Evolutionary conservation across 2,113 vertebrate species (phyloP).

Genomic region (Dasyprocta punctata): DNA sequence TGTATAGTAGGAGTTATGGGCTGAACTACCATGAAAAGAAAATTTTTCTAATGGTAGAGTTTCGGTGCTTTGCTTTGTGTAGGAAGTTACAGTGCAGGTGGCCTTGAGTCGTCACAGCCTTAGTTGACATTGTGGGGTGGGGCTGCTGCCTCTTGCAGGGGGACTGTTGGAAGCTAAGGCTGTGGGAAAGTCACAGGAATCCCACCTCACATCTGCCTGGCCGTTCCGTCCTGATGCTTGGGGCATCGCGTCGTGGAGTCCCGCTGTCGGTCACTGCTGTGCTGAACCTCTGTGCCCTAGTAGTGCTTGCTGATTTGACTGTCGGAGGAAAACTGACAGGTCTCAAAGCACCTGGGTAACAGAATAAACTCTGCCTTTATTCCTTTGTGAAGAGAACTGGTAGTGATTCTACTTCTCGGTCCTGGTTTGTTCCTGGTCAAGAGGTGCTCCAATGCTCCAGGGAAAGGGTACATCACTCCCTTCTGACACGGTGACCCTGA

Average conservation of each 20-base stretch:
- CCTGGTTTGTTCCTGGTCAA: neutral
- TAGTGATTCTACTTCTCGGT: neutral
- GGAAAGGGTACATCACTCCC: neutral
- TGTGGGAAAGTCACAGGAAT: neutral
- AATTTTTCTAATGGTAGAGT: neutral
- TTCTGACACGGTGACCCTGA: neutral
- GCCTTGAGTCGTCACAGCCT: neutral
- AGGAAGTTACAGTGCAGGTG: neutral
- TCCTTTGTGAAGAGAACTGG: neutral
- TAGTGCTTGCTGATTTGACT: neutral
- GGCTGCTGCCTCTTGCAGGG: neutral
- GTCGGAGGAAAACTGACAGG: neutral
- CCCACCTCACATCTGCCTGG: rapidly evolving
- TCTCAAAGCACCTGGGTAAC: neutral
- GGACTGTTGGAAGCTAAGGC: neutral
- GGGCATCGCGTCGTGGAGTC: neutral
- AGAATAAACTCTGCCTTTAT: neutral
- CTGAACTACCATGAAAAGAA: neutral
- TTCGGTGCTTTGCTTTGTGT: neutral
- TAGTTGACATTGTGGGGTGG: too few species aligned
- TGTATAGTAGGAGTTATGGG: neutral
- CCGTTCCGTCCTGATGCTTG: neutral
- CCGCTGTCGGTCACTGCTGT: too few species aligned
- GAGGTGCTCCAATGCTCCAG: neutral
- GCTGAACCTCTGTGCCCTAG: neutral